A percentile compares a stretch with the other conserved stretches of the same genome.
phyloP scores from a whole-genome alignment of 2,113 vertebrate genomes.

The Clarias batrachus region DNA sequence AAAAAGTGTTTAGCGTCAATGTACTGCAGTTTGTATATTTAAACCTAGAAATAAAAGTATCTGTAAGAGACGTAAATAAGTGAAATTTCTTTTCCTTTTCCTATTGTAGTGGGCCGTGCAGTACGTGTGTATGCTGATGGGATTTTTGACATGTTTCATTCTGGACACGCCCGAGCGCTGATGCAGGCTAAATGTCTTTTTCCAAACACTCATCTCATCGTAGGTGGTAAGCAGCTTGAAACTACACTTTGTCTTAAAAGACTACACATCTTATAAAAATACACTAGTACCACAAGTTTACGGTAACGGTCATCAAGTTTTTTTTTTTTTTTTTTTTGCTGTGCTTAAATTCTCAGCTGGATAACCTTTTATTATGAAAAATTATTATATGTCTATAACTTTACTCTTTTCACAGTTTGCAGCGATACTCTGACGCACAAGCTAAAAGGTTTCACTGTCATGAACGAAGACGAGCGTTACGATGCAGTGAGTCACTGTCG shows the following conservation, averaged over 20 bases:
- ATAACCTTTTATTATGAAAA: neutral
- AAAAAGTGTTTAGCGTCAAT: neutral
- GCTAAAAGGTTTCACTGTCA: slow-evolving; percentile 86
- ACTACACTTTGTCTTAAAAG: neutral
- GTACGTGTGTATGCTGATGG: slow-evolving; percentile 97
- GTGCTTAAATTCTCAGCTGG: neutral
- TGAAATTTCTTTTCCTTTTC: slow-evolving; percentile 3
- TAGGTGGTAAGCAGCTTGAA: slow-evolving; percentile 81
- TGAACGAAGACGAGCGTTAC: slow-evolving; percentile 84
- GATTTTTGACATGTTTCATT: slow-evolving; percentile 98
- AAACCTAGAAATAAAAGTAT: neutral
- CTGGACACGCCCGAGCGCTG: slow-evolving; percentile 93
- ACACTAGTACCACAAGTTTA: neutral
- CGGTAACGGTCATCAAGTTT: too few species aligned
- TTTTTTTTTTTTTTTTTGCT: too few species aligned
- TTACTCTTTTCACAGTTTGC: slow-evolving; percentile 39
- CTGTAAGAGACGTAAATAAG: neutral
- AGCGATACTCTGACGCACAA: slow-evolving; percentile 78
- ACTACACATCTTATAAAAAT: neutral
- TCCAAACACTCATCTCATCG: slow-evolving; percentile 97
- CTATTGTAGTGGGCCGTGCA: slow-evolving; percentile 79
- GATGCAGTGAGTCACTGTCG: slow-evolving; percentile 86
- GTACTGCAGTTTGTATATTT: neutral
- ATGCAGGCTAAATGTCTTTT: slow-evolving; percentile 99
- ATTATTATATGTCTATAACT: neutral